Conservation (phyloP, 2,888 invertebrate species). For the Ashinkailepas kermadecensis region DNA sequence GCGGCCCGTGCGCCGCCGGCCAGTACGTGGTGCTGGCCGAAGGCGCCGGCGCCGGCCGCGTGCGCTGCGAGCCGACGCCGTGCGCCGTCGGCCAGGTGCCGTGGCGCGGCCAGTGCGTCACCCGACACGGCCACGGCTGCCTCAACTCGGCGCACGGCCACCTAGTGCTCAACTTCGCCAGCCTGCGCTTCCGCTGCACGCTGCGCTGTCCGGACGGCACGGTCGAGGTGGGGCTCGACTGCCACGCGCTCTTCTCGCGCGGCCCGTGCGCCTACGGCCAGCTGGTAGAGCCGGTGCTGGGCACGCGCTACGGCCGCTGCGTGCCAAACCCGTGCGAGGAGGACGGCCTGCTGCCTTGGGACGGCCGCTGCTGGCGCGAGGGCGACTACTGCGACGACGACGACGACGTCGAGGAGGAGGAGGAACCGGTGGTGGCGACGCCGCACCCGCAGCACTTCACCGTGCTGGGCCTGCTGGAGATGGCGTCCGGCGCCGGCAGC, state of each 20-base stretch:
- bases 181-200: background rate
- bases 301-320: constrained; percentile 11
- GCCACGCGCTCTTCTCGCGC: background rate
- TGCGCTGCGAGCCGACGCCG: constrained; percentile 1
- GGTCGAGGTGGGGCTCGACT: background rate
- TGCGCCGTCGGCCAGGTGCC: background rate
- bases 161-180: background rate
- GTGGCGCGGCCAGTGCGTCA: background rate
- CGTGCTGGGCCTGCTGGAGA: too few species aligned
- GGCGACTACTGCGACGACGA: background rate
- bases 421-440: background rate
- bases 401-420: background rate
- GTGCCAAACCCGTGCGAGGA: background rate
- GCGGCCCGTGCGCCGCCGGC: constrained; percentile 2
- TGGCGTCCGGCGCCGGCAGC: too few species aligned
- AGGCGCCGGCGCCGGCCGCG: background rate
- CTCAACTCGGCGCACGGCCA: constrained; percentile 9
- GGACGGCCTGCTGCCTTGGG: background rate
- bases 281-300: background rate
- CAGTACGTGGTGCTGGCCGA: background rate
- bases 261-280: background rate
- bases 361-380: background rate
- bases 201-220: background rate
- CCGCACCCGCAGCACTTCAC: background rate
- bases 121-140: background rate